Conservation (phyloP, 1,140 invertebrate genomes). For the Diprion similis region DNA sequence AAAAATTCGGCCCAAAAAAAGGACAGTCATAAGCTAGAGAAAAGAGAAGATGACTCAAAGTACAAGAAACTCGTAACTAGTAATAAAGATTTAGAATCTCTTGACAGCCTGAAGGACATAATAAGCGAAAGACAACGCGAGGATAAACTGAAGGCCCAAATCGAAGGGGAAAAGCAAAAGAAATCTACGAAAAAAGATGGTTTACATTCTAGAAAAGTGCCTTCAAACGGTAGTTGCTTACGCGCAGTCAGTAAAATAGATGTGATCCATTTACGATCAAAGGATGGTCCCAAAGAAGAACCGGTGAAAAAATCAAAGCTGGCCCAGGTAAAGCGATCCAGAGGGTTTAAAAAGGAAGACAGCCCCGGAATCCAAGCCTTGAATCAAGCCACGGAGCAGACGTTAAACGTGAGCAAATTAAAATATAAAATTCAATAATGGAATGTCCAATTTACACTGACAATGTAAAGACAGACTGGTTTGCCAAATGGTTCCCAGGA, state of each 20-base stretch:
- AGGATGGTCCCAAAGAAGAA: constrained; percentile 46
- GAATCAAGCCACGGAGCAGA: constrained; percentile 80
- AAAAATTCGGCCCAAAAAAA: constrained; percentile 41
- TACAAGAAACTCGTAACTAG: constrained; percentile 44
- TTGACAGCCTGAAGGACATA: constrained; percentile 63
- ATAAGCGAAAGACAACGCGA: constrained; percentile 71
- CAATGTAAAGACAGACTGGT: no score
- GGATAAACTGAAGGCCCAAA: constrained; percentile 71
- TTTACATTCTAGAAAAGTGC: constrained; percentile 58
- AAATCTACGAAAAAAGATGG: constrained; percentile 44
- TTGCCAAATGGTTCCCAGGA: no score
- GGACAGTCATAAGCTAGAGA: constrained; percentile 42
- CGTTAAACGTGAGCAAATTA: constrained; percentile 68
- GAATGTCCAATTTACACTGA: no score
- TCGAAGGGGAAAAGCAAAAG: constrained; percentile 64
- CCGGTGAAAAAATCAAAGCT: constrained; percentile 52
- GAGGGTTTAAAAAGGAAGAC: constrained; percentile 45
- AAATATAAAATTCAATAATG: constrained; percentile 23
- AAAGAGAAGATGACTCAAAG: constrained; percentile 24
- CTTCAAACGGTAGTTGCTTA: constrained; percentile 57
- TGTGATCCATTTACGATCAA: constrained; percentile 47
- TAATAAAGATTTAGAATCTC: constrained; percentile 55
- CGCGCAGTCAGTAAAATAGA: constrained; percentile 47
- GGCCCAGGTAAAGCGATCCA: constrained; percentile 47
- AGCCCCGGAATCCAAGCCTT: constrained; percentile 76